Conservation (phyloP, 2,113 vertebrate species). For the pig (Sus scrofa) region T2T-Sscrofa CM000825.6:8081501-8082000, state of each 20-base stretch:
- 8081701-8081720: not conserved
- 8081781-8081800: not conserved
- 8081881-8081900: not conserved
- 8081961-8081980: slow-evolving; percentile 36
- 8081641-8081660: not conserved
- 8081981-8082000: slow-evolving; percentile 48
- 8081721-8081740: not conserved
- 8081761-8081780: not conserved
- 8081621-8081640: not conserved
- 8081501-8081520: not conserved
- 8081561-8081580: not conserved
- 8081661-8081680: not conserved
- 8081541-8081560: not conserved
- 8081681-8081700: not conserved
- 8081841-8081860: no score
- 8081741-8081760: not conserved
- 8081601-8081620: not conserved
- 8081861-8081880: not conserved
- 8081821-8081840: no score
- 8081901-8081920: not conserved
- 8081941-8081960: not conserved
- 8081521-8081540: not conserved
- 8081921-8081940: not conserved
- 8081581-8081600: not conserved
- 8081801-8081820: no score